A percentile compares a stretch with the other conserved stretches of the same genome.
Evolutionary conservation across 2,113 vertebrate species (phyloP).

Genomic region (Callocephalon fimbriatum): DNA sequence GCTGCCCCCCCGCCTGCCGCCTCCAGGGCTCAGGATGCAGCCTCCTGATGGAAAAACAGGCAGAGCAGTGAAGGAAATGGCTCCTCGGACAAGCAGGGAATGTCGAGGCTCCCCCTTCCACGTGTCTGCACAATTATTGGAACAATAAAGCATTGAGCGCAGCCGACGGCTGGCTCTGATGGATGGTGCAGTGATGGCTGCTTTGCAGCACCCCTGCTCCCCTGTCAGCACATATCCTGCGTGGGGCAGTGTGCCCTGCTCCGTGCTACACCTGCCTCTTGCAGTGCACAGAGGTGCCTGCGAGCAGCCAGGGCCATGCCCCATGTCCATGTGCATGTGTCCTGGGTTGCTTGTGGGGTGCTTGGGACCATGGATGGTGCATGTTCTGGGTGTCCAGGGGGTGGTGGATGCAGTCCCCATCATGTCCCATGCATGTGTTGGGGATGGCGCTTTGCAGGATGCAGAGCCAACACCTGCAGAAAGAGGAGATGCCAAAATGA

Average conservation of each 20-base stretch:
- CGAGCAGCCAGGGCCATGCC: fast-evolving
- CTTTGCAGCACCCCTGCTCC: background rate
- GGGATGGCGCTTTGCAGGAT: background rate
- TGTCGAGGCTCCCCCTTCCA: conserved; percentile 17
- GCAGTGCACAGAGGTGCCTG: fast-evolving
- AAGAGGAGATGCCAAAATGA: background rate
- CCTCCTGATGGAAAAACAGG: background rate
- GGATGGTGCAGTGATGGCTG: background rate
- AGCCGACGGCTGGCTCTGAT: background rate
- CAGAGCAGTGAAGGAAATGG: background rate
- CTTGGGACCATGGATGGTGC: fast-evolving
- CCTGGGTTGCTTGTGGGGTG: fast-evolving
- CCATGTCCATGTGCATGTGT: fast-evolving
- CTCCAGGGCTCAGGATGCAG: background rate
- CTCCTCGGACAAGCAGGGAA: background rate
- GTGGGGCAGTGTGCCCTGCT: fast-evolving
- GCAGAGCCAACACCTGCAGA: fast-evolving
- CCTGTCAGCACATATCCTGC: background rate
- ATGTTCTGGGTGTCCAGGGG: fast-evolving
- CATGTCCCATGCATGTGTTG: fast-evolving
- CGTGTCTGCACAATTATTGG: background rate
- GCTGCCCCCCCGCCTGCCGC: fast-evolving
- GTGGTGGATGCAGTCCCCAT: fast-evolving
- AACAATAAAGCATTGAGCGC: background rate
- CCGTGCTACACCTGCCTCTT: fast-evolving